A percentile compares a stretch with the other conserved stretches of the same genome.
phyloP scores from a whole-genome alignment of 2,888 invertebrate species.

The Dicycla oo region DNA sequence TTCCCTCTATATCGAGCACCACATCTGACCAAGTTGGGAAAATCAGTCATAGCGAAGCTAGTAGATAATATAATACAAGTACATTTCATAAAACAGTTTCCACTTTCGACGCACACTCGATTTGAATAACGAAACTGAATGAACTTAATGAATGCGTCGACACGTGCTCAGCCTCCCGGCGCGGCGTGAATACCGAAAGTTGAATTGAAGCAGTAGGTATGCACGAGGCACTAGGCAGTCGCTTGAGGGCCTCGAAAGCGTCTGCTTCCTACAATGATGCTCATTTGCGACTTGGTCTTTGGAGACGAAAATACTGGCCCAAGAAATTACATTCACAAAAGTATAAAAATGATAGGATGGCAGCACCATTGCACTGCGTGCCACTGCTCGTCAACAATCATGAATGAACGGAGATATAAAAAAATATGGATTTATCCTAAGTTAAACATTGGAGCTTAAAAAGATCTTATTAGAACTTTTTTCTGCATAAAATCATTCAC shows the following conservation, averaged over 20 bases:
- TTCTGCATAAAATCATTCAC: constrained; percentile 1
- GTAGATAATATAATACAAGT: constrained; percentile 32
- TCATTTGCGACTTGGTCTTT: not conserved
- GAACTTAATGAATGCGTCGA: constrained; percentile 63
- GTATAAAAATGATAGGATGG: not conserved
- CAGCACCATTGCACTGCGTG: not conserved
- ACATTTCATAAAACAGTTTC: constrained; percentile 66
- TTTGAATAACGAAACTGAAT: constrained; percentile 69
- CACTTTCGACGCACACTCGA: constrained; percentile 67
- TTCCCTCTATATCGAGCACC: not conserved
- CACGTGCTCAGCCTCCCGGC: constrained; percentile 55
- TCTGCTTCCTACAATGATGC: constrained; percentile 33
- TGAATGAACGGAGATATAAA: not conserved
- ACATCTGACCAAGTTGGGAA: constrained; percentile 43
- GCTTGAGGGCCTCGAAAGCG: constrained; percentile 10
- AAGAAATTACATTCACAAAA: not conserved
- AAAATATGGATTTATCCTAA: too few relatives aligned
- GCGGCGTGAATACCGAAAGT: constrained; percentile 58
- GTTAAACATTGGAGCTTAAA: not conserved
- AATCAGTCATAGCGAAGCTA: constrained; percentile 32
- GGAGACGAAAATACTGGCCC: not conserved
- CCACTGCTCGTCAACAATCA: not conserved
- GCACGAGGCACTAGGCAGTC: constrained; percentile 13
- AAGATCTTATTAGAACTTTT: not conserved
- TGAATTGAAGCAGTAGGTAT: constrained; percentile 24